A percentile compares a stretch with the other conserved stretches of the same genome.
These are phyloP conservation scores for Tetramorium alpestre DNA, from an alignment of 1,140 invertebrate species.

Conservation along the genomic window DNA sequence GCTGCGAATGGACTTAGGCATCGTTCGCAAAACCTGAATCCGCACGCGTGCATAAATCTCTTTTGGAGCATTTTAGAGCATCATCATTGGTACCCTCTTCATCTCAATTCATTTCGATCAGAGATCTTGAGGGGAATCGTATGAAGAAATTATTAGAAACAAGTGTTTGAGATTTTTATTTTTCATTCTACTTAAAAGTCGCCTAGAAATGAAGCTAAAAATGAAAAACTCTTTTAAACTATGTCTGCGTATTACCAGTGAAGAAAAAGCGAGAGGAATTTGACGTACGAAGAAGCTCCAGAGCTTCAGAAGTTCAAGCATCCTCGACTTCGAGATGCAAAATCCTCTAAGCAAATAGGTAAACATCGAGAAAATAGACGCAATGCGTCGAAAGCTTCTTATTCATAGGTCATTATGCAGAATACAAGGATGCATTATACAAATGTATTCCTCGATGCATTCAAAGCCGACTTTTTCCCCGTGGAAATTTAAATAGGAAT, in stretches of 20 bases:
- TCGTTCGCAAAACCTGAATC: constrained; percentile 69
- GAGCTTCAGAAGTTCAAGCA: constrained; percentile 7
- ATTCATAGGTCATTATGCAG: constrained; percentile 47
- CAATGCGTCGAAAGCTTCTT: constrained; percentile 50
- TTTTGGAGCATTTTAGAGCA: constrained; percentile 14
- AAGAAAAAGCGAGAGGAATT: constrained; percentile 4
- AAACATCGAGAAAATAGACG: constrained; percentile 48
- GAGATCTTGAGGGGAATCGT: neutral
- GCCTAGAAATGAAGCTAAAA: neutral
- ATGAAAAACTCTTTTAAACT: neutral
- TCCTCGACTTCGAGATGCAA: constrained; percentile 37
- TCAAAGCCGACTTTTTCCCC: constrained; percentile 33
- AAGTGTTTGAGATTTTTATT: neutral
- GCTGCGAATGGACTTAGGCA: constrained; percentile 66
- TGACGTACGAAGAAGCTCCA: neutral
- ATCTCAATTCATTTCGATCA: neutral
- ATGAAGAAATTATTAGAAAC: neutral
- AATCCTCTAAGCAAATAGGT: constrained; percentile 44
- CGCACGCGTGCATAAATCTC: constrained; percentile 8
- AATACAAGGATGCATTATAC: constrained; percentile 53
- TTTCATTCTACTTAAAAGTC: neutral
- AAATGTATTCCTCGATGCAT: constrained; percentile 46
- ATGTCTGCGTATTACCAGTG: neutral
- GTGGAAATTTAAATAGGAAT: constrained; percentile 51
- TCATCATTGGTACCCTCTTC: neutral